Base-by-base conservation (phyloP, 2,113 vertebrate genomes). In the Suricata suricatta region DNA sequence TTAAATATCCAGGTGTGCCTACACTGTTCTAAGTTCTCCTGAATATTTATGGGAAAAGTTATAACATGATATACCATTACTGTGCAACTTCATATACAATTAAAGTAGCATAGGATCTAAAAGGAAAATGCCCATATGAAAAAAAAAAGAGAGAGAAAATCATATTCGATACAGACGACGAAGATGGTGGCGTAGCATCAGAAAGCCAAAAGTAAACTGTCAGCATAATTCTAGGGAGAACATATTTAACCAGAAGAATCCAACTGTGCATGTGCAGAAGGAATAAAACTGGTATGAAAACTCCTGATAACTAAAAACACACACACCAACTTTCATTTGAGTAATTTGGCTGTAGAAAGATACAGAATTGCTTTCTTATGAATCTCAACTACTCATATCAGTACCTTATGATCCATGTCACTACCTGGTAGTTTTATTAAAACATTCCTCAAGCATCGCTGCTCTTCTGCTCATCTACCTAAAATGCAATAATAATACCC, bases 81-180 rank as follows among this genome's bases (percentile, higher is more conserved):
- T 87, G 23, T 7, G 21, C 16, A 89, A 86, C 44, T 74, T 96
- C 54, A 94, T 15, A 66, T 14, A 77, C 7, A 89, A 60, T 57
- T 79, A 79, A 71, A 91, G 31, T 6, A 72, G 5, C 81, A 74
- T 21, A n/a, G 35, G 23, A 57, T 0, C 23, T 66, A 11, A 94
- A 93, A 86, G 57, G 35, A 69, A 95, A 96, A 90, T 57, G 3
- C 9, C 19, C 57, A 54, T 38, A 5, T 19, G 27, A 72, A 92
- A 93, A 72, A 92, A 93, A 94, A 80, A 38, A 72, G 33, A 57
- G 44, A 44, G 72, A 71, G 57, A 77, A 92, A 93, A 80, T 86
- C 15, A 92, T 38, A 60, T 38, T 38, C 72, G 44, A 47, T 81
- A 84, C 17, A 80, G 33, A 66, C 13, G 19, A 68, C n/a, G 15